phyloP scores from a whole-genome alignment of 2,797 vertebrate genomes.

The Clamator glandarius region DNA sequence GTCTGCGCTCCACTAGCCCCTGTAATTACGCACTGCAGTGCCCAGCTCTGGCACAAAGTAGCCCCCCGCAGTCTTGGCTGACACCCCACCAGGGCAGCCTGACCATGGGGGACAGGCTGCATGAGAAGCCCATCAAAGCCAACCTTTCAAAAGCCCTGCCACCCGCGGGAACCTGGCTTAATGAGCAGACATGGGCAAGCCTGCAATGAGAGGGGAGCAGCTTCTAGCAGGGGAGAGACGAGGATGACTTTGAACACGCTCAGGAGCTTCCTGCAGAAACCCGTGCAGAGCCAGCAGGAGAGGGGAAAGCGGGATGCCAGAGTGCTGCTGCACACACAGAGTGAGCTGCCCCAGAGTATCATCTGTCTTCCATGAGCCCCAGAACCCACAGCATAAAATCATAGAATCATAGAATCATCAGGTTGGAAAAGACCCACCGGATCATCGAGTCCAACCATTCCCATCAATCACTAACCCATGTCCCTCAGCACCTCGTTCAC shows the following conservation, averaged over 20 bases:
- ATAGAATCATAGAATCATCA: too few species aligned
- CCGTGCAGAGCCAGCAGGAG: not conserved
- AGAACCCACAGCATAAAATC: too few species aligned
- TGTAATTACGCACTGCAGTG: not conserved
- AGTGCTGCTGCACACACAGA: not conserved
- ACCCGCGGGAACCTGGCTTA: not conserved
- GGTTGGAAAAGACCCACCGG: too few species aligned
- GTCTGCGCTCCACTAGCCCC: not conserved
- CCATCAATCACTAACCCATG: too few species aligned
- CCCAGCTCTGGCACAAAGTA: not conserved
- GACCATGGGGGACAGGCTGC: not conserved
- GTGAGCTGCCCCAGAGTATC: not conserved
- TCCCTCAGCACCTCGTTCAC: too few species aligned
- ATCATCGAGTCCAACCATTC: too few species aligned
- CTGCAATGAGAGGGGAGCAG: not conserved
- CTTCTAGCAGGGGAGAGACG: fast-evolving
- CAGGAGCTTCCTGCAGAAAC: not conserved
- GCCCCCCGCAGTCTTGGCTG: not conserved
- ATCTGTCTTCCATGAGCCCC: not conserved
- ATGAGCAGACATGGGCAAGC: not conserved
- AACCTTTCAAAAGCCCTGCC: not conserved
- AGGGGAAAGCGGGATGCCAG: fast-evolving
- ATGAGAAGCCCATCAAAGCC: slow-evolving; percentile 7
- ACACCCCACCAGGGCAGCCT: not conserved
- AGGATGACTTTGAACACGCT: not conserved